A percentile compares a stretch with the other conserved stretches of the same genome.
phyloP scores from a whole-genome alignment of 1,140 invertebrate species.

The Platyscapa corneri region DNA sequence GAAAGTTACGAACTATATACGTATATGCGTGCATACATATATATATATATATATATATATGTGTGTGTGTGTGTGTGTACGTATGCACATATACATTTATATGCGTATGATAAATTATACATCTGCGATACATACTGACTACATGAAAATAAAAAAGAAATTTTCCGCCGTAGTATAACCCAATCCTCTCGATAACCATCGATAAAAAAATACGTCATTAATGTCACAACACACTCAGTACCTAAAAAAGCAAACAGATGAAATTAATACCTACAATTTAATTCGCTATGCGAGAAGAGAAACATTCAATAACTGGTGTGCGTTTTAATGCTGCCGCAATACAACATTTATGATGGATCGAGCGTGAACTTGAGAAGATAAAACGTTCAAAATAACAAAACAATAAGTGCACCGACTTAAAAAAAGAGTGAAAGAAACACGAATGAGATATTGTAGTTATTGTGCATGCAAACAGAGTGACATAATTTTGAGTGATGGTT shows the following conservation, averaged over 20 bases:
- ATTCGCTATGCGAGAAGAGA: not conserved
- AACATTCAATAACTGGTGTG: not conserved
- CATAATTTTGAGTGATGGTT: slow-evolving; percentile 30
- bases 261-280: slow-evolving; percentile 31
- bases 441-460: not conserved
- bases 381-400: not conserved
- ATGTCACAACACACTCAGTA: not conserved
- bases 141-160: not conserved
- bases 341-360: slow-evolving; percentile 33
- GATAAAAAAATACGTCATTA: slow-evolving; percentile 17
- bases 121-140: not conserved
- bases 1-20: not conserved
- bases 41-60: too few species aligned
- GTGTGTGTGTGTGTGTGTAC: too few species aligned
- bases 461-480: slow-evolving; percentile 14
- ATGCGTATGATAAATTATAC: not conserved
- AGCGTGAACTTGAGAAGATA: not conserved
- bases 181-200: not conserved
- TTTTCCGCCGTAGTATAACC: not conserved
- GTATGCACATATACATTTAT: too few species aligned
- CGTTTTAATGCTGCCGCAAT: slow-evolving; percentile 15
- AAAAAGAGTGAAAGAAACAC: not conserved
- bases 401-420: not conserved
- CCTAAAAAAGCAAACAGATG: not conserved
- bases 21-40: too few species aligned